Base-by-base conservation (phyloP, 2,113 vertebrate species). In the Chamaea fasciata region DNA sequence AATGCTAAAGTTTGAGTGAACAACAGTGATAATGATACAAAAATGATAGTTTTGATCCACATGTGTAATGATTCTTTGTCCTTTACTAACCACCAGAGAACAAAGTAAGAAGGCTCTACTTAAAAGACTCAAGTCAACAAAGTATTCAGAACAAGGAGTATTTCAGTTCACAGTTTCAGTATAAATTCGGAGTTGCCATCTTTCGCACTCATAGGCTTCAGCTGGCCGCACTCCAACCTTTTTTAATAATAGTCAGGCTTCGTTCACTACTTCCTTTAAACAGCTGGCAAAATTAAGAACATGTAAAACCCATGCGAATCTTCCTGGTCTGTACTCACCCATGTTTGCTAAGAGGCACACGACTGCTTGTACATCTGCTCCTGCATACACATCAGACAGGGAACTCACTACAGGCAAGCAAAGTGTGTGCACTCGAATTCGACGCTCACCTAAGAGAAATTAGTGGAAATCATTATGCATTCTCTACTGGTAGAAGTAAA, bases 311-410 rank as follows among this genome's bases (percentile, higher is more conserved):
- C 6, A n/a, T 2, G 28, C 31, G 6, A 80, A 59, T 37, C 28
- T 69, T 65, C 42, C 47, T 65, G 35, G 31, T 35, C 70, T 69
- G 7, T 53, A 98, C 98, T 98, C 80, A 99, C 99, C 99, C 99
- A 99, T 99, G 92, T 99, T 99, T 78, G 99, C 99, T 9, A 99
- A 98, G 57, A 99, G 98, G 69, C 99, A 99, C 33, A 99, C 95
- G 93, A 99, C 97, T 27, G 99, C 99, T 95, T 99, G 99, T 30
- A 99, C 98, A 28, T 99, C 99, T 0, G 98, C 99, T 67, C 99
- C 99, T 7, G 99, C 98, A 33, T 99, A 99, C 23, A 99, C 98
- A 30, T 99, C 99, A 52, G 98, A 97, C 89, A 99, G 96, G 17
- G 99, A 99, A 94, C 81, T 99, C 33, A 99, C 99, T 74, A 99